Conservation (phyloP, 2,113 vertebrate genomes). For the Apteryx mantelli region DNA sequence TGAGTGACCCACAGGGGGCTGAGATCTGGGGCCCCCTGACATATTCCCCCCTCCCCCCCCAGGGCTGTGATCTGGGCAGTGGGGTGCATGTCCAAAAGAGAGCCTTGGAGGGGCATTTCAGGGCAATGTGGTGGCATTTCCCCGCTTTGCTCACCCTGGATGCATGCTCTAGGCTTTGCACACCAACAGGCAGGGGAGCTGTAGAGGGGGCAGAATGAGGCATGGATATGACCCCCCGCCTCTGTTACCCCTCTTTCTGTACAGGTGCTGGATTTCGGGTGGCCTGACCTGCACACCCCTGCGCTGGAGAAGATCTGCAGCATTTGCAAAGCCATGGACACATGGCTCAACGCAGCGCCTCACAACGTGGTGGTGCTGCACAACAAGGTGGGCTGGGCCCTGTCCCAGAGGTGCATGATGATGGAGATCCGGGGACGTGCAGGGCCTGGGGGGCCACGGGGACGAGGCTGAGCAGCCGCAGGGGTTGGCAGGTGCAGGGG, state of each 20-base stretch:
- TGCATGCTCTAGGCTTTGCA: neutral
- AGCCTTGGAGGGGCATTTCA: accelerated
- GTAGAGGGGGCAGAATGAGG: accelerated
- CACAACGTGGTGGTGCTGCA: conserved; percentile 96
- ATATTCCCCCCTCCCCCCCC: neutral
- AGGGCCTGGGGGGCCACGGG: neutral
- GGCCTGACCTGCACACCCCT: conserved; percentile 95
- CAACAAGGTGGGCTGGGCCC: conserved; percentile 85
- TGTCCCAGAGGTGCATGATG: accelerated
- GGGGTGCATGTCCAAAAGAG: neutral
- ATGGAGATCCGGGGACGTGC: accelerated
- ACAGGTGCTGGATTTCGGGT: conserved; percentile 96
- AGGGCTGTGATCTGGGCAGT: neutral
- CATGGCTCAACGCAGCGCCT: conserved; percentile 88
- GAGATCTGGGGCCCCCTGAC: neutral
- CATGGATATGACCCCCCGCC: neutral
- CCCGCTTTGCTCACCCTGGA: neutral
- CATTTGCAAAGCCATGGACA: conserved; percentile 99
- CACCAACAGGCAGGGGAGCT: neutral
- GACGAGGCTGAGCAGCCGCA: neutral
- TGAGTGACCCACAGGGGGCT: neutral
- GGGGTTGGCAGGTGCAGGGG: neutral
- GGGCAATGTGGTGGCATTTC: neutral
- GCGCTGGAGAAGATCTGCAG: conserved; percentile 98
- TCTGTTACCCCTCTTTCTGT: neutral